Conservation (phyloP, 2,888 invertebrate species). For the Rugalucina vietnamica region DNA sequence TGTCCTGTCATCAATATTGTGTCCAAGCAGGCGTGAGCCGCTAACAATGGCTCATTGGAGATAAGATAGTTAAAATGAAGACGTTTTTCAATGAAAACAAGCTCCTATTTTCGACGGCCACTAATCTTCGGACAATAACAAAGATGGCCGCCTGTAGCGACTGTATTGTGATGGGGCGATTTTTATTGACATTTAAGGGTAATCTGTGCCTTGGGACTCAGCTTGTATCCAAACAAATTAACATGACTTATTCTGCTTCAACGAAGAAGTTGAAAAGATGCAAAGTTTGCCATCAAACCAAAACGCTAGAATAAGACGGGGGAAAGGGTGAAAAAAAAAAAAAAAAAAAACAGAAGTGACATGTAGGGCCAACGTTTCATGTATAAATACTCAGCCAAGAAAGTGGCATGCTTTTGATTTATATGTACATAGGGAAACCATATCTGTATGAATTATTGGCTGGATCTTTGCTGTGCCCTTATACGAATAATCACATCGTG, state of each 20-base stretch:
- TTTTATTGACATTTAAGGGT: conserved; percentile 6
- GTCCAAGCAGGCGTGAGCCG: not conserved
- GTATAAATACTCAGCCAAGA: too few relatives aligned
- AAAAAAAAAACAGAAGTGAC: too few relatives aligned
- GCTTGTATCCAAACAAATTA: not conserved
- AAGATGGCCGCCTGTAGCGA: not conserved
- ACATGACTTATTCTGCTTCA: not conserved
- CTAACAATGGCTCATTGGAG: not conserved
- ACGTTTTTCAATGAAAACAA: conserved; percentile 2
- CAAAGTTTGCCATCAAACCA: too few relatives aligned
- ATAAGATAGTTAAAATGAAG: conserved; percentile 12
- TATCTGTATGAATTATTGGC: too few relatives aligned
- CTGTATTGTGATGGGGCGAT: not conserved
- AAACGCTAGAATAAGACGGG: too few relatives aligned
- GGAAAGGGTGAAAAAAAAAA: too few relatives aligned
- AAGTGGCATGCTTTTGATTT: too few relatives aligned
- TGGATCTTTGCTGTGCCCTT: too few relatives aligned
- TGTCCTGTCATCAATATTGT: not conserved
- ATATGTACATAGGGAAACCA: too few relatives aligned
- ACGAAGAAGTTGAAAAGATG: too few relatives aligned
- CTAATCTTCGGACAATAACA: not conserved
- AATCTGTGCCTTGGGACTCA: not conserved
- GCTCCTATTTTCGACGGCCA: not conserved
- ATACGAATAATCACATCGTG: too few relatives aligned
- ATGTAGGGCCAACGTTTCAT: too few relatives aligned